Evolutionary conservation across 1,140 invertebrate genomes (phyloP).

Genomic region (Centruroides sculpturatus): DNA sequence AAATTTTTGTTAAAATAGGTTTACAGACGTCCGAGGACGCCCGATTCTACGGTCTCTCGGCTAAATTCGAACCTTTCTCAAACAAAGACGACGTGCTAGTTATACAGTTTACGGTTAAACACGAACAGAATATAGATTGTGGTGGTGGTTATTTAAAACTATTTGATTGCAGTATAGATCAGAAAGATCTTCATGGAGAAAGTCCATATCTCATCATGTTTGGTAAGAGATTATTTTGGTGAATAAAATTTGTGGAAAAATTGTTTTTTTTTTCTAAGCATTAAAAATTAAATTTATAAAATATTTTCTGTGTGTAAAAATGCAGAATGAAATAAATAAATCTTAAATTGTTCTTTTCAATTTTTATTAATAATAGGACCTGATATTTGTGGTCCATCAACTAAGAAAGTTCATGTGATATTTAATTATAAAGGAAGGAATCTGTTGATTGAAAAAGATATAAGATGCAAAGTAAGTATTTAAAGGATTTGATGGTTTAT

Average conservation of each 20-base stretch:
- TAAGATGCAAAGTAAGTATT: slow-evolving; percentile 37
- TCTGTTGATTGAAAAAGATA: slow-evolving; percentile 83
- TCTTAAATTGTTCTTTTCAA: too few species aligned
- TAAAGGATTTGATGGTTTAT: not conserved
- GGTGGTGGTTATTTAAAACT: slow-evolving; percentile 97
- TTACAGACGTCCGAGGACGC: slow-evolving; percentile 94
- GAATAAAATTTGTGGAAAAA: not conserved
- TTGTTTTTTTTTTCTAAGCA: too few species aligned
- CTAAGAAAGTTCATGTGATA: slow-evolving; percentile 98
- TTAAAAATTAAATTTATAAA: too few species aligned
- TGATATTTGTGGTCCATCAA: slow-evolving; percentile 96
- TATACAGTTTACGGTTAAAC: slow-evolving; percentile 94
- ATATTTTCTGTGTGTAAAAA: too few species aligned
- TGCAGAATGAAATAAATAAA: too few species aligned
- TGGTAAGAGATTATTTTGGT: slow-evolving; percentile 37
- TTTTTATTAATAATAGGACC: slow-evolving; percentile 45
- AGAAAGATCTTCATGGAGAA: slow-evolving; percentile 90
- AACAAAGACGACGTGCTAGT: slow-evolving; percentile 65
- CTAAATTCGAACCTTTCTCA: slow-evolving; percentile 77
- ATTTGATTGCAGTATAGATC: slow-evolving; percentile 78
- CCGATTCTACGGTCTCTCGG: slow-evolving; percentile 87
- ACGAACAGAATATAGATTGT: slow-evolving; percentile 99
- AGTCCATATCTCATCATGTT: slow-evolving; percentile 96
- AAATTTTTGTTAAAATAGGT: slow-evolving; percentile 38
- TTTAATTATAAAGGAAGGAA: slow-evolving; percentile 99